Evolutionary conservation across 1,140 invertebrate species (phyloP).

Genomic region (Zophobas morio): DNA sequence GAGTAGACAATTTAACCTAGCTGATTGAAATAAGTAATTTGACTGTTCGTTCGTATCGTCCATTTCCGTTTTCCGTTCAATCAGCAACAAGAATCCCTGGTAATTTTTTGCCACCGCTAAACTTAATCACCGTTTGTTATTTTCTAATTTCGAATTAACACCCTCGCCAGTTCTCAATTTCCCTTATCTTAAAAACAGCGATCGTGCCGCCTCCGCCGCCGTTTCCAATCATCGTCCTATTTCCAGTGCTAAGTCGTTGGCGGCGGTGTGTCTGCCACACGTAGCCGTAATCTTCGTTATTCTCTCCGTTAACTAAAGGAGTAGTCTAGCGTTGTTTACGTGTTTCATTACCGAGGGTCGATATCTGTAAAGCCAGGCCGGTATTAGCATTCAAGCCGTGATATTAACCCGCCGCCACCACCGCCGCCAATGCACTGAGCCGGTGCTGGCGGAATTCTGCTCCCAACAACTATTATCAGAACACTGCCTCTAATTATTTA

Average conservation of each 20-base stretch:
- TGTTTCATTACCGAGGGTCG: constrained; percentile 54
- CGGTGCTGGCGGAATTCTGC: constrained; percentile 21
- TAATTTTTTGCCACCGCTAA: constrained; percentile 23
- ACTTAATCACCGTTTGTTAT: constrained; percentile 37
- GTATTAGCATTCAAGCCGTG: constrained; percentile 54
- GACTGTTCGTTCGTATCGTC: not conserved
- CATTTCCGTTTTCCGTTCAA: constrained; percentile 12
- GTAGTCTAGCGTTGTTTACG: constrained; percentile 51
- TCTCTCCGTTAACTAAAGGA: constrained; percentile 46
- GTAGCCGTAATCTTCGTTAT: constrained; percentile 45
- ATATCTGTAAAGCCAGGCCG: constrained; percentile 48
- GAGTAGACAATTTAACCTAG: no score
- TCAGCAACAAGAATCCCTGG: not conserved
- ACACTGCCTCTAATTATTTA: constrained; percentile 53
- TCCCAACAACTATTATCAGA: constrained; percentile 50
- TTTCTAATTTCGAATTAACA: constrained; percentile 41
- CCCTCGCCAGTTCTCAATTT: constrained; percentile 16
- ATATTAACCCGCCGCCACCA: constrained; percentile 48
- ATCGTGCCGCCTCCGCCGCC: not conserved
- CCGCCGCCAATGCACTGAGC: constrained; percentile 10
- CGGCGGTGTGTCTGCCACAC: constrained; percentile 19
- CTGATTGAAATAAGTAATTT: constrained; percentile 36
- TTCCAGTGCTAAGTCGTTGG: constrained; percentile 21
- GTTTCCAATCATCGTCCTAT: constrained; percentile 29
- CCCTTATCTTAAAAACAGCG: constrained; percentile 32